These are phyloP conservation scores for Tenthredo scrophulariae DNA, from an alignment of 2,888 invertebrate genomes.

Conservation along the genomic window DNA sequence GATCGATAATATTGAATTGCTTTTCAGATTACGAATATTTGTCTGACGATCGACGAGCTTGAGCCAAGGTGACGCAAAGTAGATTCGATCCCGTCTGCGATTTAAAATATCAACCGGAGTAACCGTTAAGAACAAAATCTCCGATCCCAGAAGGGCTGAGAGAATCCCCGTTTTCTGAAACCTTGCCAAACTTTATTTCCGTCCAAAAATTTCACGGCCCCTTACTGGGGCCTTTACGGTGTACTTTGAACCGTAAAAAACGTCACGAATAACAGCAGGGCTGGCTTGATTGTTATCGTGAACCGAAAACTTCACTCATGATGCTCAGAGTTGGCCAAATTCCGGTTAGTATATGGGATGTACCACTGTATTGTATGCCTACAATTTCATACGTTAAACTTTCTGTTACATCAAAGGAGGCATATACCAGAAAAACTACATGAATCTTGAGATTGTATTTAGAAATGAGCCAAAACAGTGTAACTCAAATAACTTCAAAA, in stretches of 20 bases:
- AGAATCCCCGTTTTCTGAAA: background rate
- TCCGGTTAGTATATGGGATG: constrained; percentile 6
- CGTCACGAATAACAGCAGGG: constrained; percentile 42
- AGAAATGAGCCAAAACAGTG: no score
- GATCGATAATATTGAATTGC: constrained; percentile 15
- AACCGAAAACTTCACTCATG: constrained; percentile 39
- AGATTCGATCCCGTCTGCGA: constrained; percentile 20
- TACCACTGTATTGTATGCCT: background rate
- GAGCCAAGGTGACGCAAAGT: constrained; percentile 6
- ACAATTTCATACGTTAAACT: background rate
- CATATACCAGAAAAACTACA: no score
- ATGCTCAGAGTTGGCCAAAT: background rate
- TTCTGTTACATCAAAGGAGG: background rate
- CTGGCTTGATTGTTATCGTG: constrained; percentile 40
- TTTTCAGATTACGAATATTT: constrained; percentile 20
- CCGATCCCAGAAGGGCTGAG: constrained; percentile 14
- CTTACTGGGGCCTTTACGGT: constrained; percentile 24
- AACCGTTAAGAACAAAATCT: constrained; percentile 33
- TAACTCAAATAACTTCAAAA: no score
- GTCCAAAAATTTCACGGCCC: constrained; percentile 39
- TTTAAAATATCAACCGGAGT: constrained; percentile 21
- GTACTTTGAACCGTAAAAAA: constrained; percentile 45
- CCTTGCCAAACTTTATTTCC: constrained; percentile 42
- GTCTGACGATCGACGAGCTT: constrained; percentile 9
- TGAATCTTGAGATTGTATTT: no score